Evolutionary conservation across 2,797 vertebrate species (phyloP), one percentile per base, ranked within the genome.

Genomic region (Heterohyrax brucei): DNA sequence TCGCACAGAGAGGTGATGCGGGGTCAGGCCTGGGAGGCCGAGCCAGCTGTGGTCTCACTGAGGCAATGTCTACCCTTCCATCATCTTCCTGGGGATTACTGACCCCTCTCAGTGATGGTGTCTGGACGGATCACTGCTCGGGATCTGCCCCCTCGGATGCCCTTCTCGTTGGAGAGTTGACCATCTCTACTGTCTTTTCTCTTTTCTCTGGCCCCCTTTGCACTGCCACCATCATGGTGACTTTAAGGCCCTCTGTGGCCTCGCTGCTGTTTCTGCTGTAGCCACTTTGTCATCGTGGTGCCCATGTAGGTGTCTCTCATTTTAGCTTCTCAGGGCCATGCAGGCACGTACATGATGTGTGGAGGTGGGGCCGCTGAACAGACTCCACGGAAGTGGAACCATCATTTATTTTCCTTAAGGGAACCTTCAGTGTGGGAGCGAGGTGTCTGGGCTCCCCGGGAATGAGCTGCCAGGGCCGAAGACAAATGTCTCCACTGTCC

Each of bases 381-480:
- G 75, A 50, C 1, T 46, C 21, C 21, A 53, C 18, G 56, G 10
- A 48, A 89, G 84, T 9, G 22, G 62, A 93, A 81, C 10, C 22
- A 2, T 26, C 21, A 44, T 77, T 18, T 10, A 26, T 89, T 70
- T 92, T 7, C 7, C 30, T 92, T 21, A 70, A 16, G 19, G 30
- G 79, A 82, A 72, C 21, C 24, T 53, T 26, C 33, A 72, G n/a
- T 91, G 80, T 87, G 83, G 84, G 33, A 79, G 22, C 87, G 61
- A 91, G 72, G 83, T 85, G 7, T 64, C 24, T 82, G 28, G 28
- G 30, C 72, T 75, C 39, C 73, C 73, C 73, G 21, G 61, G 91
- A 89, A n/a, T 72, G 61, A 14, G 1, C 13, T 88, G 28, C 46
- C 80, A 84, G n/a, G 39, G 16, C 14, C 66, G 92, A 64, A 90